Evolutionary conservation across 2,113 vertebrate genomes (phyloP).

Genomic region (Archocentrus centrarchus): DNA sequence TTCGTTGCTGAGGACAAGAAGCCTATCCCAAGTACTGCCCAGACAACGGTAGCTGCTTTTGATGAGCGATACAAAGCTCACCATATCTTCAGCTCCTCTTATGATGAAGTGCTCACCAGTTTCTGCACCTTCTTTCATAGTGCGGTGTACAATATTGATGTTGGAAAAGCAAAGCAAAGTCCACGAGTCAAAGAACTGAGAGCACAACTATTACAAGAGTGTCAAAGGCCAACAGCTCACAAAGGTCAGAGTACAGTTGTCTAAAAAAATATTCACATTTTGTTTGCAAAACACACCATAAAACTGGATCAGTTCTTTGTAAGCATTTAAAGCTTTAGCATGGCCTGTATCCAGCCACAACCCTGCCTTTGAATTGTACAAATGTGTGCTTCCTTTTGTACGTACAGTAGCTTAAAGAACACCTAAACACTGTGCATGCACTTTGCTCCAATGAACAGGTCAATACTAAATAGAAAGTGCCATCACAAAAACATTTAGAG

Average conservation of each 20-base stretch:
- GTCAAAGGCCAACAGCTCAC: background rate
- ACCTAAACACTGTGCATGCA: too few species aligned
- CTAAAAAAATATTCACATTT: too few species aligned
- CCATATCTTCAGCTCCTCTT: conserved; percentile 2
- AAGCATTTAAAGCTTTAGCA: too few species aligned
- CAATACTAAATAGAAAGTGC: too few species aligned
- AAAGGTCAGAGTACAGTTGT: background rate
- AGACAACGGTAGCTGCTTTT: background rate
- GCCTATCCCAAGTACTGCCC: background rate
- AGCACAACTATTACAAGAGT: background rate
- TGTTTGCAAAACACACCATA: too few species aligned
- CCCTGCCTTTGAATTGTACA: too few species aligned
- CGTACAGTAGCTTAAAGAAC: too few species aligned
- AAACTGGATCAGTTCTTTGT: too few species aligned
- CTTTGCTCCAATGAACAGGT: too few species aligned
- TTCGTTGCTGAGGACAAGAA: background rate
- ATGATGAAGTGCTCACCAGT: background rate
- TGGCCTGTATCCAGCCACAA: too few species aligned
- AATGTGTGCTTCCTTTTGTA: too few species aligned
- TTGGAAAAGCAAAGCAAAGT: background rate
- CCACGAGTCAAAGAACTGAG: background rate
- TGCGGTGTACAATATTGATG: background rate
- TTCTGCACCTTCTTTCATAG: background rate
- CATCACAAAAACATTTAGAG: too few species aligned
- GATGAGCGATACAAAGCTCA: background rate